Conservation (phyloP, 2,888 invertebrate species). For the Onthophagus sagittarius region DNA sequence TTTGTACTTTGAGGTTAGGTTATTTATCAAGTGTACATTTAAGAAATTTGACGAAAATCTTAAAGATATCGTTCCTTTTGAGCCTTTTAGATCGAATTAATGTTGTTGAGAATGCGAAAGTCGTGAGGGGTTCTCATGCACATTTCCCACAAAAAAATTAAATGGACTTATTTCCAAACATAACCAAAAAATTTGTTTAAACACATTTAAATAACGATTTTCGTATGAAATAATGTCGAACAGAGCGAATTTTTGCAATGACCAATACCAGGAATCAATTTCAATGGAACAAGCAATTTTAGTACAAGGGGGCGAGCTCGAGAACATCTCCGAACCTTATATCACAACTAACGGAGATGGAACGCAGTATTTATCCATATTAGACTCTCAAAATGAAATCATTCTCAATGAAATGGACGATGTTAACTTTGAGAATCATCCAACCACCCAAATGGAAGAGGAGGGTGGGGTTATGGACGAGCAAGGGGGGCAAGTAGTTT, state of each 20-base stretch:
- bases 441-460: slow-evolving; percentile 21
- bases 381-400: slow-evolving; percentile 38
- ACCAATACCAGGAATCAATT: background rate
- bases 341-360: slow-evolving; percentile 38
- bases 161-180: background rate
- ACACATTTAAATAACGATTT: background rate
- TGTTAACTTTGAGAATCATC: slow-evolving; percentile 26
- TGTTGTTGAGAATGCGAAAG: background rate
- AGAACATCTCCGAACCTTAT: slow-evolving; percentile 39
- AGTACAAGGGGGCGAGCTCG: slow-evolving; percentile 21
- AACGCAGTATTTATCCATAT: slow-evolving; percentile 43
- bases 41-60: background rate
- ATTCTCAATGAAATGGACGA: slow-evolving; percentile 35
- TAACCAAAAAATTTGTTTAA: background rate
- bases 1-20: background rate
- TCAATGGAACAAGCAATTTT: background rate
- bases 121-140: background rate
- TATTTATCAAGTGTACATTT: background rate
- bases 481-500: slow-evolving; percentile 36
- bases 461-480: slow-evolving; percentile 26
- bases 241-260: background rate
- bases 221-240: background rate
- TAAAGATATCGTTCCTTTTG: background rate
- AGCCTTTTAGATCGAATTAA: background rate
- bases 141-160: background rate